Percentiles rank a stretch among this genome's conserved stretches.
Conservation (phyloP, 2,797 vertebrate genomes). For the Dicrostonyx torquatus region DNA sequence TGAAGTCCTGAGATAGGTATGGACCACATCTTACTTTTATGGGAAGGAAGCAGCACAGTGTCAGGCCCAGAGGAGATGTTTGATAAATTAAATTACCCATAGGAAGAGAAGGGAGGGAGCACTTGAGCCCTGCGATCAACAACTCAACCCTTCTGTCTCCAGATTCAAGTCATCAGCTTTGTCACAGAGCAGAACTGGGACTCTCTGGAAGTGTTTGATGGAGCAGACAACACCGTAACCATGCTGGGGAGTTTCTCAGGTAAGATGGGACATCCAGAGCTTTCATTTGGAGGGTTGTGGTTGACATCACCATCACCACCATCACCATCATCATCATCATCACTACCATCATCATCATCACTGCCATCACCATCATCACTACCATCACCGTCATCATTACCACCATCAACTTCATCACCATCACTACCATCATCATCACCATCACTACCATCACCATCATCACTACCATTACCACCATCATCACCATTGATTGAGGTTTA, state of each 20-base stretch:
- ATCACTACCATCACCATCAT: too few species aligned
- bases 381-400: background rate
- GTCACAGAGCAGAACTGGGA: conserved; percentile 99
- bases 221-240: conserved; percentile 96
- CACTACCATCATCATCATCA: background rate
- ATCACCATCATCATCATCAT: background rate
- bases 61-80: background rate
- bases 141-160: background rate
- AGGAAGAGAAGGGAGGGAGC: background rate
- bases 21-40: background rate
- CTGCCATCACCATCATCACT: too few species aligned
- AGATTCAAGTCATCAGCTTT: conserved; percentile 99
- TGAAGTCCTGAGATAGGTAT: background rate
- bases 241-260: conserved; percentile 99
- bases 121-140: background rate
- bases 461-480: background rate
- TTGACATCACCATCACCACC: background rate
- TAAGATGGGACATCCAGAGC: conserved; percentile 72
- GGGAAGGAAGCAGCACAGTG: background rate
- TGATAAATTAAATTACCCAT: background rate
- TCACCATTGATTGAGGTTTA: background rate
- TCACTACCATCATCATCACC: too few species aligned
- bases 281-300: accelerated
- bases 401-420: background rate
- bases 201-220: conserved; percentile 98